Conservation (phyloP, 2,797 vertebrate species). For the Orientallactaga sibirica region DNA sequence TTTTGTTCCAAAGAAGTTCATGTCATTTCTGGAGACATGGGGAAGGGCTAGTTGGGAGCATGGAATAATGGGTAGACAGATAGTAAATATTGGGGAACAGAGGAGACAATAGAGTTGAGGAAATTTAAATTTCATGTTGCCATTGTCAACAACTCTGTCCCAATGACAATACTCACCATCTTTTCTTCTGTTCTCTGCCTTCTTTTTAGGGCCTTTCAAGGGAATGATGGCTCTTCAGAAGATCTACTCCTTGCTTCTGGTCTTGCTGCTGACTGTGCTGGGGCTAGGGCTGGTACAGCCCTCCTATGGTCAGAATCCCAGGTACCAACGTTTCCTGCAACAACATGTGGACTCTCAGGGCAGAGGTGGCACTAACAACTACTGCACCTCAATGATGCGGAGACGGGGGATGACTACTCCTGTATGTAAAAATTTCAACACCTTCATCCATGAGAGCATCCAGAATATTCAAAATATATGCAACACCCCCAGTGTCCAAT, state of each 20-base stretch:
- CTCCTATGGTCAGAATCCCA: slow-evolving; percentile 52
- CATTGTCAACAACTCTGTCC: too few species aligned
- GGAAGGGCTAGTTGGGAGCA: not conserved
- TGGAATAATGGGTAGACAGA: not conserved
- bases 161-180: not conserved
- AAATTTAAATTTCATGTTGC: not conserved
- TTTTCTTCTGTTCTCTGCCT: slow-evolving; percentile 9
- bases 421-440: slow-evolving; percentile 80
- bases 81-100: not conserved
- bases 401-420: slow-evolving; percentile 68
- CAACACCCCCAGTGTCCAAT: slow-evolving; percentile 20
- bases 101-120: not conserved
- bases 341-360: slow-evolving; percentile 70
- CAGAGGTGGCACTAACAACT: slow-evolving; percentile 28
- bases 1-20: not conserved
- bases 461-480: slow-evolving; percentile 75
- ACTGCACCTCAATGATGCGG: slow-evolving; percentile 83
- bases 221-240: slow-evolving; percentile 54
- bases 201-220: slow-evolving; percentile 16
- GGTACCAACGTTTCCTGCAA: slow-evolving; percentile 74
- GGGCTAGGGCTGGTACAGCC: slow-evolving; percentile 64
- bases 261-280: slow-evolving; percentile 73
- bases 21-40: not conserved
- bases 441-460: slow-evolving; percentile 80
- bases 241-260: slow-evolving; percentile 50